These are phyloP conservation scores for Origma solitaria DNA, from an alignment of 2,113 vertebrate genomes.

Conservation along the genomic window DNA sequence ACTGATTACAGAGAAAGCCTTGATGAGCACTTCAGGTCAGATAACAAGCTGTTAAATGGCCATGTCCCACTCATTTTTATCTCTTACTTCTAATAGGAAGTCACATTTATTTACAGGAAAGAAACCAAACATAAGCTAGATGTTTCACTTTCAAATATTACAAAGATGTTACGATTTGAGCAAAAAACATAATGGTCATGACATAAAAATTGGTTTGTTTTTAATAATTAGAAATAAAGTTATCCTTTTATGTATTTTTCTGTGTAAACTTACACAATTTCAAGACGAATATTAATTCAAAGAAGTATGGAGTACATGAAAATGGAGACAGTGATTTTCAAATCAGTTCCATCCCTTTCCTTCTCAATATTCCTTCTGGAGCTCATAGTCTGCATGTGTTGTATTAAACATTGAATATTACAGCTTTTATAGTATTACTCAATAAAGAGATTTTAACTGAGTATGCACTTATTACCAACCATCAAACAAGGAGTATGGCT, in stretches of 20 bases:
- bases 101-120: neutral
- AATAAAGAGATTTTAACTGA: neutral
- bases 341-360: neutral
- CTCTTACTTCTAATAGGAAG: neutral
- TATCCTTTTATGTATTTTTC: neutral
- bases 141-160: neutral
- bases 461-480: neutral
- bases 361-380: neutral
- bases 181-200: neutral
- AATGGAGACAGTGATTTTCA: neutral
- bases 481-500: neutral
- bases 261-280: neutral
- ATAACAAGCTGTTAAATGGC: constrained; percentile 23
- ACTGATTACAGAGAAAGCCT: constrained; percentile 3
- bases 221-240: neutral
- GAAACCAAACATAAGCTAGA: neutral
- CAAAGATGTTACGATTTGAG: neutral
- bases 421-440: neutral
- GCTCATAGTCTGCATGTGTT: neutral
- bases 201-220: neutral
- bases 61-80: neutral
- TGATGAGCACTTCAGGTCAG: constrained; percentile 30
- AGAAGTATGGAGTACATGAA: neutral
- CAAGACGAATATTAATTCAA: neutral
- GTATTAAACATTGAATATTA: neutral